Percentiles rank a stretch among this genome's conserved stretches.
phyloP scores from a whole-genome alignment of 2,797 vertebrate species.

The Thunnus albacares region DNA sequence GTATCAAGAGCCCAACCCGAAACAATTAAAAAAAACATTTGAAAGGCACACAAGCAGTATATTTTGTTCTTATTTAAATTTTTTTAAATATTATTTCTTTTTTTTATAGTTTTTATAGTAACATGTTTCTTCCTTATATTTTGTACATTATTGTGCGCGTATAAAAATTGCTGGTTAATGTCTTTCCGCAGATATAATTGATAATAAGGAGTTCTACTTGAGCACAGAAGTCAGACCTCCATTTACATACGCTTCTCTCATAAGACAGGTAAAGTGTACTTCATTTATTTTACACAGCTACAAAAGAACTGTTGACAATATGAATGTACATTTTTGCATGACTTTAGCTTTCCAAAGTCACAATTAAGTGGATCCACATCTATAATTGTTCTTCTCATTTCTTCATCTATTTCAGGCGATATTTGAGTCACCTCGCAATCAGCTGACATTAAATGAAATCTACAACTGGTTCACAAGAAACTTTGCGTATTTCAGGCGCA shows the following conservation, averaged over 20 bases:
- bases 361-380: neutral
- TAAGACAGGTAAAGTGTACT: slow-evolving; percentile 93
- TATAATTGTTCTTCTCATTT: neutral
- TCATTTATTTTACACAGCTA: neutral
- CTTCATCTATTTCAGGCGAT: slow-evolving; percentile 89
- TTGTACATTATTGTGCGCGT: neutral
- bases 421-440: slow-evolving; percentile 97
- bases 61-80: neutral
- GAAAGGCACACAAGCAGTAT: neutral
- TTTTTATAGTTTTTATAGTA: neutral
- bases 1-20: neutral
- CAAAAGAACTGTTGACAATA: neutral
- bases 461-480: slow-evolving; percentile 99
- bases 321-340: neutral
- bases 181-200: slow-evolving; percentile 93
- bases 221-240: slow-evolving; percentile 98
- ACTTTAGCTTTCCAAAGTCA: accelerated
- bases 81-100: neutral
- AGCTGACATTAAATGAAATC: slow-evolving; percentile 99
- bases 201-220: slow-evolving; percentile 99
- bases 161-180: slow-evolving; percentile 5
- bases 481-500: slow-evolving; percentile 98
- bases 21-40: too few species aligned
- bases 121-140: neutral
- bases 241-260: slow-evolving; percentile 98